Percentiles rank a stretch among this genome's conserved stretches.
phyloP scores from a whole-genome alignment of 2,888 invertebrate genomes.

The Anagyrus pseudococci region DNA sequence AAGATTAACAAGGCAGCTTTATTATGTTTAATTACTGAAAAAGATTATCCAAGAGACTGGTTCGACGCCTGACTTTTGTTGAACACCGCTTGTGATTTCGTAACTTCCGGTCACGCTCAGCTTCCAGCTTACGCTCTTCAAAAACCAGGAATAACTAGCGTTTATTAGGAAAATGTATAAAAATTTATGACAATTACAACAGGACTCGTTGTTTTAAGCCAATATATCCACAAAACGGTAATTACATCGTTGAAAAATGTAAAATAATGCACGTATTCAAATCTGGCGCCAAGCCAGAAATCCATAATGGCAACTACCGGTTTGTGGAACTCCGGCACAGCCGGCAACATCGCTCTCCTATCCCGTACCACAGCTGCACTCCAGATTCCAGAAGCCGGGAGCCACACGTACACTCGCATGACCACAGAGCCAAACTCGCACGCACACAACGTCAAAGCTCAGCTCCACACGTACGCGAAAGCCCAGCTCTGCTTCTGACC shows the following conservation, averaged over 20 bases:
- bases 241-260: not conserved
- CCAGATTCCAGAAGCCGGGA: not conserved
- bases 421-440: not conserved
- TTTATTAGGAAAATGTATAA: not conserved
- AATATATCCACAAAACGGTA: not conserved
- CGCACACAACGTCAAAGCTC: not conserved
- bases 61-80: too few relatives aligned
- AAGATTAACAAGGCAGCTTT: too few relatives aligned
- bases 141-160: not conserved
- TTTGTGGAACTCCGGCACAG: not conserved
- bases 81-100: not conserved
- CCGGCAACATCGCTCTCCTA: slow-evolving; percentile 21
- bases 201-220: not conserved
- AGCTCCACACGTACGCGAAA: not conserved
- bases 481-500: slow-evolving; percentile 30
- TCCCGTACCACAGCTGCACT: slow-evolving; percentile 1
- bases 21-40: too few relatives aligned
- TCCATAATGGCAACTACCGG: not conserved
- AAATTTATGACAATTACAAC: not conserved
- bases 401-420: not conserved
- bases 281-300: slow-evolving; percentile 18
- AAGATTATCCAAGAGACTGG: too few relatives aligned
- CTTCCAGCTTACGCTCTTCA: too few relatives aligned
- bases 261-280: slow-evolving; percentile 11
- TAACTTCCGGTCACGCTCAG: slow-evolving; percentile 2